Conservation (phyloP, 2,797 vertebrate genomes). For the Scarus forsteni region DNA sequence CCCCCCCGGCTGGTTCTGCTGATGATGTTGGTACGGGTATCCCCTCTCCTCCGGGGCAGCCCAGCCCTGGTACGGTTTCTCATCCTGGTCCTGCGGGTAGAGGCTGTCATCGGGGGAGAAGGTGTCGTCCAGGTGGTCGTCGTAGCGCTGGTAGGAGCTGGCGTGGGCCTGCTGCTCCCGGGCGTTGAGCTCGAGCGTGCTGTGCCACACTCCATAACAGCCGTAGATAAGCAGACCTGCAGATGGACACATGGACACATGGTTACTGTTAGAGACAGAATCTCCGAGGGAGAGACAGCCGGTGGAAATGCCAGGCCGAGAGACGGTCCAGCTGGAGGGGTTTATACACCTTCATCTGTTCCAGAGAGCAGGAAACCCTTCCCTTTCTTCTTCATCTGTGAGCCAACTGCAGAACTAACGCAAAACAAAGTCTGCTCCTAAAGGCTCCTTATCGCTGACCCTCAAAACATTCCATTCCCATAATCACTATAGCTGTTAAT, state of each 20-base stretch:
- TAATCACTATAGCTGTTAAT: too few relatives aligned
- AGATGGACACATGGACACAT: not conserved
- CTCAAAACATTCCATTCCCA: too few relatives aligned
- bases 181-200: conserved; percentile 92
- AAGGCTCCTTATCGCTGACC: not conserved
- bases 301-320: not conserved
- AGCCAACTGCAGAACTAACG: conserved; percentile 5
- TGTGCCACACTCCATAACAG: conserved; percentile 97
- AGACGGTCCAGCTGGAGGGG: not conserved
- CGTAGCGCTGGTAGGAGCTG: conserved; percentile 95
- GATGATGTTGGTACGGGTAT: conserved; percentile 81
- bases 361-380: conserved; percentile 1
- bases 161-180: conserved; percentile 91
- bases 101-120: conserved; percentile 85
- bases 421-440: not conserved
- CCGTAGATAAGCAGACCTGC: conserved; percentile 95
- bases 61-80: conserved; percentile 88
- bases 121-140: conserved; percentile 92
- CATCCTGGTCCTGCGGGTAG: conserved; percentile 75
- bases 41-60: conserved; percentile 87
- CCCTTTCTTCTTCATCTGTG: conserved; percentile 10
- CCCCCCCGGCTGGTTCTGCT: conserved; percentile 37
- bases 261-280: not conserved
- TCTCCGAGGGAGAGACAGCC: not conserved
- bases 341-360: not conserved